Evolutionary conservation across 2,113 vertebrate genomes (phyloP).

Genomic region (Cercopithecus mona): DNA sequence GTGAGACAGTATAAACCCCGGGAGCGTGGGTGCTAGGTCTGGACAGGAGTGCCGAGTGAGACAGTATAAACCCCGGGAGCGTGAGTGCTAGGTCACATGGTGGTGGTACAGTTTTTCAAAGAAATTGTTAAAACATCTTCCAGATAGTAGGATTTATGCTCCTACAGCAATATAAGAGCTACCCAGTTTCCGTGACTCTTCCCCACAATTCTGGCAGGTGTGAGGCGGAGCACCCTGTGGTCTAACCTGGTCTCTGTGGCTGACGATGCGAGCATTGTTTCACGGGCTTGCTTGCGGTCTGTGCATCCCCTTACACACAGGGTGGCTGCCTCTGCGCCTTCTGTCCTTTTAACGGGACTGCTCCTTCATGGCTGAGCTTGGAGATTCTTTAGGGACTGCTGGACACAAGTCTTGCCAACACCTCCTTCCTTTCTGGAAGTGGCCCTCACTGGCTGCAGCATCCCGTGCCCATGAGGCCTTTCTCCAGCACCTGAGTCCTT

Average conservation of each 20-base stretch:
- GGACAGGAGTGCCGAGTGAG: not conserved
- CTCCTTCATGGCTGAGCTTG: no score
- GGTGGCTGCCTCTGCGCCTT: not conserved
- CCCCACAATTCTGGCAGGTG: not conserved
- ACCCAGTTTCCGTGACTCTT: not conserved
- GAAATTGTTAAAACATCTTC: not conserved
- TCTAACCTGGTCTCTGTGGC: not conserved
- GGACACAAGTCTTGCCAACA: not conserved
- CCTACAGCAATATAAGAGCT: not conserved
- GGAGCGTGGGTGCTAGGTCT: no score
- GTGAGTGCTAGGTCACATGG: not conserved
- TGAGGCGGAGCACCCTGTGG: not conserved
- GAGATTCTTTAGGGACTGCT: not conserved
- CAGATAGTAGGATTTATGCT: not conserved
- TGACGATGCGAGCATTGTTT: fast-evolving
- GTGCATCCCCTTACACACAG: no score
- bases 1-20: fast-evolving
- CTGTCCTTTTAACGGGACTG: not conserved
- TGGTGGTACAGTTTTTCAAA: not conserved
- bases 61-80: fast-evolving
- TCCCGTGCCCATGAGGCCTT: not conserved
- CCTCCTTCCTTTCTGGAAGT: no score
- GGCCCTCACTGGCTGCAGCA: not conserved
- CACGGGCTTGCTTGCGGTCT: no score
- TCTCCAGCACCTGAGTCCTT: not conserved